Base-by-base conservation (phyloP, 2,113 vertebrate genomes). In the Petromus typicus region DNA sequence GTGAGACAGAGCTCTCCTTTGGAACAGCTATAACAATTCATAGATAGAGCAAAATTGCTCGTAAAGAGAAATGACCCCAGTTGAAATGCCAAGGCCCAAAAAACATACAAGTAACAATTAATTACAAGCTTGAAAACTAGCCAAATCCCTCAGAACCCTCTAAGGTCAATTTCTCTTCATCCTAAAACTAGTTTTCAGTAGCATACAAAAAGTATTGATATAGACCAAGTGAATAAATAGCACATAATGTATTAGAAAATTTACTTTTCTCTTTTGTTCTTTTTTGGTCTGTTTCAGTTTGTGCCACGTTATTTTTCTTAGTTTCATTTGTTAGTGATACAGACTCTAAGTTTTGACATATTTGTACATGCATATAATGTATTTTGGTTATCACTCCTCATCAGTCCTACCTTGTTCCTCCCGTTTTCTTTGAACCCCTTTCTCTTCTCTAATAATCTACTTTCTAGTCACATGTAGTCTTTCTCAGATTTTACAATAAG, bases 121-220 rank as follows among this genome's bases (percentile, higher is more conserved):
- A 57, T 63, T 75, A 48, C 56, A 14, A 75, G 57, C 12, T 11
- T 94, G n/a, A 6, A 89, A 90, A 76, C 57, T 90, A 18, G 30
- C 43, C 40, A 81, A 73, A 64, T 94, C 18, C 34, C 37, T 78
- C 12, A 92, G 63, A 61, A 88, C 13, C 82, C 3, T 59, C 67
- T 27, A 91, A 96, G 34, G 18, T 92, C 75, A 43, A 34, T 86
- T 89, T 96, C 5, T 30, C 51, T 89, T 90, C 37, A 76, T 54
- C 37, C 30, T 66, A 57, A 76, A 92, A 79, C 76, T 66, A 82
- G 92, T 89, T 20, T 93, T 20, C n/a, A 89, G 57, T 94, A 80
- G 1, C 20, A 64, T 18, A 86, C 6, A 64, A 78, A 96, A 92
- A 30, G 1, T 81, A 56, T 54, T 95, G 73, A 76, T 37, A 51